Percentiles rank a stretch among this genome's conserved stretches.
phyloP scores from a whole-genome alignment of 1,140 invertebrate genomes.

The Nephila pilipes region DNA sequence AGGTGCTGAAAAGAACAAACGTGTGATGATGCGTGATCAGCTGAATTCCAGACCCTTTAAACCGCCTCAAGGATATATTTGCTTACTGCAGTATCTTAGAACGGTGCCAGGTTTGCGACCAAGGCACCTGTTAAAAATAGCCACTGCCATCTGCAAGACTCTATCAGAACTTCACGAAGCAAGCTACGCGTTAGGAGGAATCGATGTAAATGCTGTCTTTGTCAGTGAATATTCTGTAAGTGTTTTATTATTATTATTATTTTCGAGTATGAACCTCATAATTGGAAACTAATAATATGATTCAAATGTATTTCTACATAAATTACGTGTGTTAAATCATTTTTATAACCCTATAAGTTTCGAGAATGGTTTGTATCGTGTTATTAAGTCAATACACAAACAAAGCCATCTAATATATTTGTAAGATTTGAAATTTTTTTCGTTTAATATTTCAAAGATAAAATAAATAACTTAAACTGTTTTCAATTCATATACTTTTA shows the following conservation, averaged over 20 bases:
- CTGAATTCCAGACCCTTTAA: conserved; percentile 76
- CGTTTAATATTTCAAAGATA: too few relatives aligned
- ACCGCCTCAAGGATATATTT: conserved; percentile 78
- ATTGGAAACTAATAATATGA: neutral
- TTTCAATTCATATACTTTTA: too few relatives aligned
- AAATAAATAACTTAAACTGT: too few relatives aligned
- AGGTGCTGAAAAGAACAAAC: conserved; percentile 50
- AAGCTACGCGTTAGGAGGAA: conserved; percentile 78
- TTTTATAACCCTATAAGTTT: neutral
- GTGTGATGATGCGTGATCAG: conserved; percentile 43
- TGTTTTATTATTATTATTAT: too few relatives aligned
- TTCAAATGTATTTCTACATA: too few relatives aligned
- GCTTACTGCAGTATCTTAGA: conserved; percentile 78
- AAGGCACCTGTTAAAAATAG: conserved; percentile 78
- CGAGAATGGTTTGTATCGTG: too few relatives aligned
- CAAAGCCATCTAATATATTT: too few relatives aligned
- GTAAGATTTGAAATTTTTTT: too few relatives aligned
- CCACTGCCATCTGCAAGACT: conserved; percentile 76
- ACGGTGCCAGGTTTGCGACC: conserved; percentile 74
- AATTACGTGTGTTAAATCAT: too few relatives aligned
- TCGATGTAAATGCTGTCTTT: conserved; percentile 79
- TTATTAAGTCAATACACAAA: too few relatives aligned
- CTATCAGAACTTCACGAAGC: conserved; percentile 78
- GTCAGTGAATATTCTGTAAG: conserved; percentile 72
- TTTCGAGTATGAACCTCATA: neutral